Percentiles rank a stretch among this genome's conserved stretches.
phyloP scores from a whole-genome alignment of 2,888 invertebrate species.

The Idaea dimidiata region DNA sequence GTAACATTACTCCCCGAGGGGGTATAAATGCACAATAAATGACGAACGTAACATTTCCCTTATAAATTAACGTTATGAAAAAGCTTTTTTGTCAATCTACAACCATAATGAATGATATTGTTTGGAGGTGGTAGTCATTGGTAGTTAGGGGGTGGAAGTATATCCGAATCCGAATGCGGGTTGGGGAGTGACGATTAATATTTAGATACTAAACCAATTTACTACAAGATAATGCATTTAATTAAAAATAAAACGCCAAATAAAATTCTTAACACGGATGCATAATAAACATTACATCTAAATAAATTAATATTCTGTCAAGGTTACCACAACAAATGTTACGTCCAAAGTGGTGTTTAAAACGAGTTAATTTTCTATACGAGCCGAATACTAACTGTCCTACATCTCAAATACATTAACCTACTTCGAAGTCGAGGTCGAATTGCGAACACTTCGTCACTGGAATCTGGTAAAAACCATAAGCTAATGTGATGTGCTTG shows the following conservation, averaged over 20 bases:
- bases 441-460: slow-evolving; percentile 51
- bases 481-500: slow-evolving; percentile 7
- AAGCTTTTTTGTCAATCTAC: slow-evolving; percentile 1
- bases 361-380: slow-evolving; percentile 48
- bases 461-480: slow-evolving; percentile 37
- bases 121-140: background rate
- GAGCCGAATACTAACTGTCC: slow-evolving; percentile 58
- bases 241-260: slow-evolving; percentile 10
- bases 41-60: background rate
- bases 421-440: slow-evolving; percentile 64
- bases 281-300: slow-evolving; percentile 34
- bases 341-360: slow-evolving; percentile 29
- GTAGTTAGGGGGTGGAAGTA: background rate
- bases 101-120: background rate
- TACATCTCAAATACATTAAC: slow-evolving; percentile 69
- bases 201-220: background rate
- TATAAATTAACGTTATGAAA: background rate
- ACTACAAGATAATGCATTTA: background rate
- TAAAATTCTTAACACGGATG: slow-evolving; percentile 38
- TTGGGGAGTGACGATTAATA: background rate
- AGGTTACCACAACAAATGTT: slow-evolving; percentile 46
- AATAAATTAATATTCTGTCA: slow-evolving; percentile 51
- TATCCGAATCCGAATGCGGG: background rate
- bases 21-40: background rate
- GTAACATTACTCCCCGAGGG: background rate